Conservation (phyloP, 2,888 invertebrate species). For the Odontocerum albicorne region DNA sequence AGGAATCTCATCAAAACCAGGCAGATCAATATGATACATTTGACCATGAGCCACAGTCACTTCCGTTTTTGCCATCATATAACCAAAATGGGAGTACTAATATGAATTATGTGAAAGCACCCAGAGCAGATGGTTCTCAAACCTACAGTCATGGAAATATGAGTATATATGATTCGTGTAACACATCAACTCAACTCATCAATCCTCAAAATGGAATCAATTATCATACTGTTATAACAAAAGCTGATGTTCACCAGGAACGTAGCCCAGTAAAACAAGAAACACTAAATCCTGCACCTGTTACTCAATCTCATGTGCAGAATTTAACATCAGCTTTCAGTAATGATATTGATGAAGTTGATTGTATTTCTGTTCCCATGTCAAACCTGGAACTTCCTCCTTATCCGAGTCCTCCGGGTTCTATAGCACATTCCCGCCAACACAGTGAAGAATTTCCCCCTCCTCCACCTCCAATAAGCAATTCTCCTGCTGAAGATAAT, state of each 20-base stretch:
- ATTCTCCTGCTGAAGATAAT: slow-evolving; percentile 62
- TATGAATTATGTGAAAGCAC: slow-evolving; percentile 22
- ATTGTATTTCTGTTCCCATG: slow-evolving; percentile 56
- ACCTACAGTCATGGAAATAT: slow-evolving; percentile 9
- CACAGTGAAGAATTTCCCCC: slow-evolving; percentile 89
- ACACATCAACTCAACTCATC: slow-evolving; percentile 41
- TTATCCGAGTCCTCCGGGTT: slow-evolving; percentile 77
- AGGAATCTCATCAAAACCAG: slow-evolving; percentile 39
- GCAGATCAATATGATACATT: slow-evolving; percentile 35
- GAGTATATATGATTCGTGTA: slow-evolving; percentile 36
- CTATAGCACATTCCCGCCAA: slow-evolving; percentile 79
- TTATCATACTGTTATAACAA: slow-evolving; percentile 74
- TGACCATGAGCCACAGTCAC: slow-evolving; percentile 59
- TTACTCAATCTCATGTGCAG: slow-evolving; percentile 47
- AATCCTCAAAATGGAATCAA: slow-evolving; percentile 44
- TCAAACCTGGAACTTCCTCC: slow-evolving; percentile 68
- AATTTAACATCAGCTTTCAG: slow-evolving; percentile 52
- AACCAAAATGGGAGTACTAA: slow-evolving; percentile 22
- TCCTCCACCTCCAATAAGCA: slow-evolving; percentile 78
- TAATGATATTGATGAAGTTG: slow-evolving; percentile 64
- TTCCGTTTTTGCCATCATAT: slow-evolving; percentile 63
- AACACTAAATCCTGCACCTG: slow-evolving; percentile 41
- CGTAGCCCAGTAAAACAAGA: slow-evolving; percentile 68
- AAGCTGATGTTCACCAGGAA: slow-evolving; percentile 84
- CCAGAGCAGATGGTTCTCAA: slow-evolving; percentile 13